Base-by-base conservation (phyloP, 2,888 invertebrate species). In the Hecatera dysodea region DNA sequence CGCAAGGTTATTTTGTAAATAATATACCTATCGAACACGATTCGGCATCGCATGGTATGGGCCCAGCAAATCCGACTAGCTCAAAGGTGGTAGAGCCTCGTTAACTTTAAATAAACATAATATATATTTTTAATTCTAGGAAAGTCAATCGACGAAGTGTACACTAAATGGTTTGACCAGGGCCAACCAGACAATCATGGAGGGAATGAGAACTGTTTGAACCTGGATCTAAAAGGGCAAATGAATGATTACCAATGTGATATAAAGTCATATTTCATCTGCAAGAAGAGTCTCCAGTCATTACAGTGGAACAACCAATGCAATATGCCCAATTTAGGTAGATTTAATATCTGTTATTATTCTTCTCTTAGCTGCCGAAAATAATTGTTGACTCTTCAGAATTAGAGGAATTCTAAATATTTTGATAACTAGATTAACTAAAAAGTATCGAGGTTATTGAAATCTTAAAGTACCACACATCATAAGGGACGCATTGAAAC, bases 271-370 rank as follows among this genome's bases (percentile, higher is more conserved):
- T 89, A 92, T 0, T 95, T 92, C 73, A 88, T 94, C 9, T 95
- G 95, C 84, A 94, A 93, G 83, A 95, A 93, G 73, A 86, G 84
- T 0, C 82, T 91, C 0, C 72, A 76, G 7, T 80, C 87, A 0
- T 60, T 94, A 6, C 81, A 92, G 12, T 95, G 94, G 94, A 93
- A 94, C 59, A 44, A 74, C 0, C 62, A 80, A 0, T 95, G 94
- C 74, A 86, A 92, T 61, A 88, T 92, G 63, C 93, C 93, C 0
- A 87, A 93, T 83, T 67, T 64, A 65, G 89, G 95, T 94, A 78
- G 69, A 60, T 39, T 36, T 46, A 4, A 19, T 64, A 2, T n/a
- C 5, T 29, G 3, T 46, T 22, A 44, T 12, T 19, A 29, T 5
- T 15, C 15, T 15, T 12, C 2, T 15, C 5, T 39, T 39, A 15